phyloP scores from a whole-genome alignment of 2,888 invertebrate genomes.

The Marasmarcha lunaedactyla region DNA sequence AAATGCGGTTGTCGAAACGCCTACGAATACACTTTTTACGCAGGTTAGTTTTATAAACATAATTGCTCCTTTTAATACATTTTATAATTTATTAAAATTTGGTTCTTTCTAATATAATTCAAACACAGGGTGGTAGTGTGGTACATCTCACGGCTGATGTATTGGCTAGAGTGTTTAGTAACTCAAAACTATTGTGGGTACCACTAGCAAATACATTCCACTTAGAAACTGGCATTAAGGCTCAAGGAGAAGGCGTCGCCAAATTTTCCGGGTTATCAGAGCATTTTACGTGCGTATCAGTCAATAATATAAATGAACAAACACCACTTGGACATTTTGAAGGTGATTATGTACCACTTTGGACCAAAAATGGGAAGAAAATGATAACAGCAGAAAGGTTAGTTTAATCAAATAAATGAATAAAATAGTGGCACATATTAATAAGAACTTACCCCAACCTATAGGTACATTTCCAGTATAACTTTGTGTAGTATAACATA shows the following conservation, averaged over 20 bases:
- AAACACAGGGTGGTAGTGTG: conserved; percentile 83
- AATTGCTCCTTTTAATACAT: too few relatives aligned
- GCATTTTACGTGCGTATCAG: conserved; percentile 59
- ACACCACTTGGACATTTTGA: conserved; percentile 81
- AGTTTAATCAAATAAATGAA: too few relatives aligned
- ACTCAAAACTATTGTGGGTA: conserved; percentile 75
- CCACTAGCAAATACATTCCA: conserved; percentile 78
- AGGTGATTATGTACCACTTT: conserved; percentile 78
- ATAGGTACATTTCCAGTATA: too few relatives aligned
- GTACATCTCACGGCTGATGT: conserved; percentile 86
- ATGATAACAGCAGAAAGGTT: conserved; percentile 73
- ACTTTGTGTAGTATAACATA: too few relatives aligned
- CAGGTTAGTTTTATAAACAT: conserved; percentile 51
- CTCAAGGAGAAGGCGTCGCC: conserved; percentile 74
- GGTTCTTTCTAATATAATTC: conserved; percentile 15
- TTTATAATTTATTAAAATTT: too few relatives aligned
- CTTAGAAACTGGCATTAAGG: conserved; percentile 73
- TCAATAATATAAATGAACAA: conserved; percentile 78
- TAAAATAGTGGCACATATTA: too few relatives aligned
- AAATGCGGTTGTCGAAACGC: conserved; percentile 75
- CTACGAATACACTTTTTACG: conserved; percentile 80
- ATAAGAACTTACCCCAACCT: too few relatives aligned
- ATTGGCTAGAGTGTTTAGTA: conserved; percentile 72
- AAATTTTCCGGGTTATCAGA: conserved; percentile 76
- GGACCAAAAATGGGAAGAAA: conserved; percentile 82